Base-by-base conservation (phyloP, 2,888 invertebrate genomes). In the Polydrusus tereticollis region DNA sequence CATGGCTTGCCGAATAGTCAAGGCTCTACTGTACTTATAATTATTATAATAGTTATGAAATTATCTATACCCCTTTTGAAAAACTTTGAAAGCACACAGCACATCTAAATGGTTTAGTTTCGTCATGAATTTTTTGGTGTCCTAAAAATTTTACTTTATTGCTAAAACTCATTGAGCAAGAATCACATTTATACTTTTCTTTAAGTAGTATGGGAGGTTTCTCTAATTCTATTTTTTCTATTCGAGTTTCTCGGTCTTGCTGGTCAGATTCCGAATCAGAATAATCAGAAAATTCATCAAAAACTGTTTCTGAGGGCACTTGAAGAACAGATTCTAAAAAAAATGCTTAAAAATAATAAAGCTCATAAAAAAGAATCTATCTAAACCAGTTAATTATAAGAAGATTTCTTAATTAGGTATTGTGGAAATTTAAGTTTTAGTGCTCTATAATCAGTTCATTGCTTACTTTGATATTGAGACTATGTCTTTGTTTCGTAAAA, bases 71-170 rank as follows among this genome's bases (percentile, higher is more conserved):
- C 69, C 68, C 58, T 72, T 75, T 75, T 26, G 65, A 69, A 71
- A 80, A 82, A 10, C 77, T 78, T 43, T 79, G 77, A 7, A 65
- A 65, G 71, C 82, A 82, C 38, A 78, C 70, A 20, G 73, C 36
- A 57, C 82, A 82, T 75, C 78, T 80, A 62, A 75, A 82, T n/a
- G 71, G 73, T 55, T 78, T 78, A n/a, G 75, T 65, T 18, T 77
- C 60, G 29, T 78, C 75, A 57, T 80, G 80, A 18, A 67, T 76
- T 59, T 77, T 80, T 52, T 70, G 62, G 69, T 81, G 81, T 58
- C 75, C 75, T 12, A 41, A 52, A 65, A 76, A 80, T 59, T 78
- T 79, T 1, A 66, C 72, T 76, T 81, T 80, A 60, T 80, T 80
- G 52, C 64, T 79, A 69, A 80, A 81, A 8, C 58, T 69, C 33